Evolutionary conservation across 2,797 vertebrate species (phyloP).

Genomic region (Brotogeris chrysoptera): DNA sequence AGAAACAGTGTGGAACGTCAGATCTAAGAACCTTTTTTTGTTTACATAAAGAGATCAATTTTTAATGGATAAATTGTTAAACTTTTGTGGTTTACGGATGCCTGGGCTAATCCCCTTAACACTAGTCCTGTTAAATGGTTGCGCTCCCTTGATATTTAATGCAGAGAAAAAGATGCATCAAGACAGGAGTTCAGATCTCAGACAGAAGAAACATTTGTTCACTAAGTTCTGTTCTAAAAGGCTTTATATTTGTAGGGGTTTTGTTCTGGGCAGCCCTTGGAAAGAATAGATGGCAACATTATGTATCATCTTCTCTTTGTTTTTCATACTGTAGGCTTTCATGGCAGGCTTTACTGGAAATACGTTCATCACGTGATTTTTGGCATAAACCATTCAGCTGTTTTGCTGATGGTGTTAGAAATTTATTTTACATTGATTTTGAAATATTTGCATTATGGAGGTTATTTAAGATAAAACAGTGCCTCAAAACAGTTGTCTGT

Average conservation of each 20-base stretch:
- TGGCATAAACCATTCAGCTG: background rate
- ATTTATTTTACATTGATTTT: background rate
- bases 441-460: background rate
- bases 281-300: conserved; percentile 71
- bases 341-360: conserved; percentile 75
- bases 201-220: background rate
- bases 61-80: background rate
- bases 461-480: background rate
- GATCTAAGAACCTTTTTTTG: background rate
- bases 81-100: background rate
- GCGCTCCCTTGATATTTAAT: background rate
- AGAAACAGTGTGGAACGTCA: background rate
- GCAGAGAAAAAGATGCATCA: background rate
- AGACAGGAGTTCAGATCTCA: background rate
- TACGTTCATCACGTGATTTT: conserved; percentile 74
- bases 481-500: background rate
- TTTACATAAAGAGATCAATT: background rate
- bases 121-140: background rate
- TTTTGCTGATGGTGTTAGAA: background rate
- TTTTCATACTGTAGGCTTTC: conserved; percentile 68
- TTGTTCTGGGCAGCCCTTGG: conserved; percentile 66
- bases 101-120: background rate
- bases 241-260: conserved; percentile 33
- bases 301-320: conserved; percentile 76
- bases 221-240: background rate